Percentiles rank a stretch among this genome's conserved stretches.
These are phyloP conservation scores for Drosophila austrosaltans DNA, from an alignment of 2,888 invertebrate genomes.

Conservation along the genomic window DNA sequence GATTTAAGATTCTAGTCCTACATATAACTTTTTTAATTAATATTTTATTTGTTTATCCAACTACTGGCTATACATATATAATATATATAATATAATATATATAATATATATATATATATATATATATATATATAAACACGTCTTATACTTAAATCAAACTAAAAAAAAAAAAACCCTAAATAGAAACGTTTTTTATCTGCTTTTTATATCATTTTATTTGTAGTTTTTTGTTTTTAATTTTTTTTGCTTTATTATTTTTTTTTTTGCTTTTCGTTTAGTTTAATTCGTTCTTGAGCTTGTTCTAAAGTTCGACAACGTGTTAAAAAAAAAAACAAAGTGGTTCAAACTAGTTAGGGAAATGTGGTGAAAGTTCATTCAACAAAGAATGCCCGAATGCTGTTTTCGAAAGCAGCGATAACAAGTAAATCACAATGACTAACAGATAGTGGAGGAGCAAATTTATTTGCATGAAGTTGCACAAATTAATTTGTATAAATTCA, in stretches of 20 bases:
- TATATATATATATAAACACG: slow-evolving; percentile 55
- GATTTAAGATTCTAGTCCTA: slow-evolving; percentile 66
- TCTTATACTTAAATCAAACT: slow-evolving; percentile 50
- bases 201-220: not conserved
- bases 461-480: not conserved
- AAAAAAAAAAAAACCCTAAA: slow-evolving; percentile 63
- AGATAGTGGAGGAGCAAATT: not conserved
- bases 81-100: slow-evolving; percentile 35
- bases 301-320: slow-evolving; percentile 58
- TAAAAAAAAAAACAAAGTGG: slow-evolving; percentile 31
- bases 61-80: slow-evolving; percentile 73
- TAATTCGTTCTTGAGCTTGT: slow-evolving; percentile 34
- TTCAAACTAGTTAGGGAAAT: slow-evolving; percentile 18
- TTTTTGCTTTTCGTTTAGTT: slow-evolving; percentile 1
- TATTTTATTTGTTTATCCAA: slow-evolving; percentile 29
- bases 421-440: not conserved
- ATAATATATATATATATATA: slow-evolving; percentile 20
- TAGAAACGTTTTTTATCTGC: slow-evolving; percentile 53
- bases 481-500: not conserved
- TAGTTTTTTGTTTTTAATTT: slow-evolving; percentile 34
- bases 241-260: slow-evolving; percentile 23
- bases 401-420: not conserved
- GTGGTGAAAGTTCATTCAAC: not conserved
- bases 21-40: slow-evolving; percentile 24
- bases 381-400: not conserved